These are phyloP conservation scores for Drosophila bocki DNA, from an alignment of 1,140 invertebrate species.

Conservation along the genomic window DNA sequence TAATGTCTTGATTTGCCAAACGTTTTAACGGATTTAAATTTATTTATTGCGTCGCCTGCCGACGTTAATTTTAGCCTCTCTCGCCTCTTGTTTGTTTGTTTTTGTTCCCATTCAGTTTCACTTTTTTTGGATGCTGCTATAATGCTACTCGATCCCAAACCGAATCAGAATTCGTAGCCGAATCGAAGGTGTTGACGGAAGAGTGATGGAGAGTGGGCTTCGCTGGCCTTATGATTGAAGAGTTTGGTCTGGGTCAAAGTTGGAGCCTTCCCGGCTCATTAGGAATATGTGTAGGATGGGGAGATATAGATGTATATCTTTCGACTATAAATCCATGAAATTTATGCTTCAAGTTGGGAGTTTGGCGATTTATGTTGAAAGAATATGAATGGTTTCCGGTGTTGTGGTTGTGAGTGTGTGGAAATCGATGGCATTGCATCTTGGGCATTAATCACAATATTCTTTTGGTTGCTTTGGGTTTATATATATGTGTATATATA, in stretches of 20 bases:
- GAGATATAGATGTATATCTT: neutral
- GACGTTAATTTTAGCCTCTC: conserved; percentile 62
- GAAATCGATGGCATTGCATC: conserved; percentile 19
- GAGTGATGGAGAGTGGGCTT: conserved; percentile 5
- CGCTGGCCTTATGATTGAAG: conserved; percentile 16
- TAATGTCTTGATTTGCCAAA: conserved; percentile 80
- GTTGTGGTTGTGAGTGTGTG: neutral
- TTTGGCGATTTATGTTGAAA: conserved; percentile 28
- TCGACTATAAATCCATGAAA: conserved; percentile 13
- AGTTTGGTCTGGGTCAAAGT: conserved; percentile 30
- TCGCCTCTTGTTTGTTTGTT: conserved; percentile 39
- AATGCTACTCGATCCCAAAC: neutral
- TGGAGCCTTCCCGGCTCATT: conserved; percentile 8
- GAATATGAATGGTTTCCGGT: conserved; percentile 34
- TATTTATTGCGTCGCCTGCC: conserved; percentile 57
- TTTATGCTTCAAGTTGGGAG: conserved; percentile 27
- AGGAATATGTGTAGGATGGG: conserved; percentile 3
- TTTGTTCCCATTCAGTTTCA: conserved; percentile 19
- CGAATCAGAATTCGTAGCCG: neutral
- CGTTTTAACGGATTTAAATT: conserved; percentile 73
- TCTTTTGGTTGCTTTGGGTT: neutral
- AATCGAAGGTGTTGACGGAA: conserved; percentile 11
- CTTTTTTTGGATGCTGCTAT: neutral
- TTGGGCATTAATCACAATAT: conserved; percentile 22
- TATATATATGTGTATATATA: neutral